These are phyloP conservation scores for Bugula neritina DNA, from an alignment of 2,888 invertebrate species.

Conservation along the genomic window DNA sequence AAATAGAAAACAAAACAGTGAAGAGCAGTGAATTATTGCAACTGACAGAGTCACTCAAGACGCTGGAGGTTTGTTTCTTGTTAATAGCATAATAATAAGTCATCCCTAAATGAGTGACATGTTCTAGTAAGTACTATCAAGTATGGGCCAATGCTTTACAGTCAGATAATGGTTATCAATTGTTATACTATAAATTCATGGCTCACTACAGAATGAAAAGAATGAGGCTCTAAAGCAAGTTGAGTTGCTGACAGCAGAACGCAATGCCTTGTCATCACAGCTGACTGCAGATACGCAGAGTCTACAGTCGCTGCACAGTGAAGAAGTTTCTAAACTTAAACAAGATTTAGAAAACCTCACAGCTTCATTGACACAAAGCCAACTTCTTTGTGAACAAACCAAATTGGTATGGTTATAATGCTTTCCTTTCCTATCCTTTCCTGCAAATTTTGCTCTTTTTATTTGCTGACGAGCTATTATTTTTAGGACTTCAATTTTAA, in stretches of 20 bases:
- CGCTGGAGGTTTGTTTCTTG: neutral
- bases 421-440: no score
- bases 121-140: no score
- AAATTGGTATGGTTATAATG: neutral
- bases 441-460: no score
- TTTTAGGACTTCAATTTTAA: no score
- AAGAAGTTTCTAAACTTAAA: neutral
- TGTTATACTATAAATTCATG: no score
- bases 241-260: neutral
- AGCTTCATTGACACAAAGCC: neutral
- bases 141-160: no score
- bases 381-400: neutral
- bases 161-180: no score
- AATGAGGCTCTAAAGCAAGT: neutral
- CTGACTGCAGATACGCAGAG: neutral
- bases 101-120: no score
- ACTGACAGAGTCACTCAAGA: neutral
- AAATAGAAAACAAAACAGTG: neutral
- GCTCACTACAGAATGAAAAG: neutral
- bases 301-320: neutral
- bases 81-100: no score
- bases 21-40: no score
- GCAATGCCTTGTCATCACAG: neutral
- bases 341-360: neutral
- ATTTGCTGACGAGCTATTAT: no score